Conservation (phyloP, 2,113 vertebrate genomes). For the Anoplopoma fimbria region DNA sequence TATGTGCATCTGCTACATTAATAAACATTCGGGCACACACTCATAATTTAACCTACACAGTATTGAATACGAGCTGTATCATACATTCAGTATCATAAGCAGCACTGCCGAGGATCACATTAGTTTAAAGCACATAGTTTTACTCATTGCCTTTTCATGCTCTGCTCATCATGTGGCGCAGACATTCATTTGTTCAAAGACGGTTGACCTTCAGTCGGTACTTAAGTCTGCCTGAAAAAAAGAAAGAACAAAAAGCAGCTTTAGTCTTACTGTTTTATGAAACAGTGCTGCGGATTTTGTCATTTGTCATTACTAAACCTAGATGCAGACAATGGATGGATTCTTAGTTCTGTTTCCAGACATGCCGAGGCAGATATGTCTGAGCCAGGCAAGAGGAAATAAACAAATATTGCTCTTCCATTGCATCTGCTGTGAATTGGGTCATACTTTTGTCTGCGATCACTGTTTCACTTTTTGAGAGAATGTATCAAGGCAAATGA, state of each 20-base stretch:
- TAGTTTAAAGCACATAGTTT: constrained; percentile 21
- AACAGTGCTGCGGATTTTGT: constrained; percentile 24
- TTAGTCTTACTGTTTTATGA: constrained; percentile 10
- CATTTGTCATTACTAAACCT: constrained; percentile 50
- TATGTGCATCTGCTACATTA: constrained; percentile 69
- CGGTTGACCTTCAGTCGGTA: constrained; percentile 34
- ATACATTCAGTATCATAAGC: constrained; percentile 26
- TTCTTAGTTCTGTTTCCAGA: constrained; percentile 26
- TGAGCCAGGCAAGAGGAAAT: constrained; percentile 19
- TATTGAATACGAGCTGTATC: constrained; percentile 54
- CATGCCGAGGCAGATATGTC: constrained; percentile 16
- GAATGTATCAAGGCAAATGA: constrained; percentile 42
- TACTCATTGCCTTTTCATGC: constrained; percentile 18
- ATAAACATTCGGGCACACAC: constrained; percentile 69
- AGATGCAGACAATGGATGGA: constrained; percentile 26
- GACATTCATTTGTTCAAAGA: constrained; percentile 21
- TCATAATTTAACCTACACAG: constrained; percentile 60
- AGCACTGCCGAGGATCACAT: constrained; percentile 25
- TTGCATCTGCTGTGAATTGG: constrained; percentile 42
- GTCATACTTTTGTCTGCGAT: constrained; percentile 46
- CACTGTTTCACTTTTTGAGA: constrained; percentile 40
- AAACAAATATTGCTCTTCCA: constrained; percentile 1
- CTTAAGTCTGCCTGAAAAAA: background rate
- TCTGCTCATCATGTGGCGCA: background rate
- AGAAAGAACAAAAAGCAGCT: background rate